Evolutionary conservation across 2,113 vertebrate genomes (phyloP), one percentile per base, ranked within the genome.

Genomic region (Anhinga anhinga): DNA sequence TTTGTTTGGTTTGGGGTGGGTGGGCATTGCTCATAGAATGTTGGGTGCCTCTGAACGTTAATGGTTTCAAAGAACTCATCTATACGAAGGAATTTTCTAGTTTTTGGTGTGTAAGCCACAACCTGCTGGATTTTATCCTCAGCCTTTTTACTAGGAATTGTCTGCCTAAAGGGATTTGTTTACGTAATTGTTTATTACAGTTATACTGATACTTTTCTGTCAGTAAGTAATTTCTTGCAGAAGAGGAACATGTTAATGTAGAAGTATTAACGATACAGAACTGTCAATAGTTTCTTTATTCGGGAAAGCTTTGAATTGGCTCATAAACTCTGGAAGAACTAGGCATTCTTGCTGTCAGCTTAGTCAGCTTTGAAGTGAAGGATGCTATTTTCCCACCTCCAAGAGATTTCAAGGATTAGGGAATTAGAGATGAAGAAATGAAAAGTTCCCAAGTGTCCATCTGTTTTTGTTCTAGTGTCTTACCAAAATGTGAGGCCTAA

Each of bases 401-500:
- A 27, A 3, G 79, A 65, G 50, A 38, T 89, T 69, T 71, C 23
- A 59, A 61, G 45, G 65, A 36, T 94, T 71, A 65, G 30, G 59
- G 49, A 67, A 56, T 65, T 76, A 61, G 53, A 65, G 66, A 56
- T 65, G 27, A 53, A 47, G 52, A 45, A 86, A 49, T 76, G 34
- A 27, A 17, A 74, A 49, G 38, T 95, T 71, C 53, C 53, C 32
- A 62, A 10, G 44, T 18, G 26, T 83, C 11, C 49, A 0, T 66
- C 50, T 45, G 3, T 67, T 5, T 77, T 90, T 6, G 3, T 78
- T 81, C 15, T 27, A 26, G 15, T 25, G 15, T 61, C 40, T 62
- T 88, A 40, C 0, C 0, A 3, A 77, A 83, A 59, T 36, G 36
- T 6, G 36, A 81, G 62, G 47, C 21, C 13, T 15, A 1, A 53